These are phyloP conservation scores for Zoanthus sansibaricus DNA, from an alignment of 92 coral and sea anemone species.

Conservation along the genomic window DNA sequence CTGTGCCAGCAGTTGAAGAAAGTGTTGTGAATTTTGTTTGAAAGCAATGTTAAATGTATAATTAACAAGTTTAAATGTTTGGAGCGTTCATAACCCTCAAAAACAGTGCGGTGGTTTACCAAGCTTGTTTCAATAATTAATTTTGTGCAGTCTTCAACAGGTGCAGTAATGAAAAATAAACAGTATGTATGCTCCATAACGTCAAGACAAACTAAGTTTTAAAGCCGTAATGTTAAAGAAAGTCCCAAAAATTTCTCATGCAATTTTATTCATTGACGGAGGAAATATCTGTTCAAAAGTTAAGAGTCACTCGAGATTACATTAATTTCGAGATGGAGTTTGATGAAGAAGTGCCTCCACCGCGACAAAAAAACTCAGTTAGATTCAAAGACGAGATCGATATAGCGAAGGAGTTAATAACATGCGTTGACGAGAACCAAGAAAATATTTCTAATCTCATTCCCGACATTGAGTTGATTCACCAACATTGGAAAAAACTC, in stretches of 20 bases:
- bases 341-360: constrained; percentile 14
- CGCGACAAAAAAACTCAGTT: constrained; percentile 22
- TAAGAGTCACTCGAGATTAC: constrained; percentile 20
- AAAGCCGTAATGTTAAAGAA: constrained; percentile 13
- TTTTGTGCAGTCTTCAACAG: constrained; percentile 12
- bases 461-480: constrained; percentile 26
- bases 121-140: constrained; percentile 14
- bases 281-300: constrained; percentile 25
- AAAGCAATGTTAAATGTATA: background rate
- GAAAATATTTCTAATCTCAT: constrained; percentile 17
- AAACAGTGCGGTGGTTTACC: constrained; percentile 11
- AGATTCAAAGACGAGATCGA: constrained; percentile 41
- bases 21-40: background rate
- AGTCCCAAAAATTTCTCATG: constrained; percentile 15
- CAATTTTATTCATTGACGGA: constrained; percentile 44
- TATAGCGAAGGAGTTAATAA: constrained; percentile 36
- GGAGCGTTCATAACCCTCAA: background rate
- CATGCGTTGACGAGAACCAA: constrained; percentile 23
- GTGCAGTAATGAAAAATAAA: constrained; percentile 4
- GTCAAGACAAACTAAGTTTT: background rate
- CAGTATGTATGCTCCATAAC: constrained; percentile 3
- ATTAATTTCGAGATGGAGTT: constrained; percentile 38
- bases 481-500: constrained; percentile 37
- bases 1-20: background rate
- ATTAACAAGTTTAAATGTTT: background rate